A percentile compares a stretch with the other conserved stretches of the same genome.
Conservation (phyloP, 1,140 invertebrate genomes). For the Pseudobourletiella spinata region DNA sequence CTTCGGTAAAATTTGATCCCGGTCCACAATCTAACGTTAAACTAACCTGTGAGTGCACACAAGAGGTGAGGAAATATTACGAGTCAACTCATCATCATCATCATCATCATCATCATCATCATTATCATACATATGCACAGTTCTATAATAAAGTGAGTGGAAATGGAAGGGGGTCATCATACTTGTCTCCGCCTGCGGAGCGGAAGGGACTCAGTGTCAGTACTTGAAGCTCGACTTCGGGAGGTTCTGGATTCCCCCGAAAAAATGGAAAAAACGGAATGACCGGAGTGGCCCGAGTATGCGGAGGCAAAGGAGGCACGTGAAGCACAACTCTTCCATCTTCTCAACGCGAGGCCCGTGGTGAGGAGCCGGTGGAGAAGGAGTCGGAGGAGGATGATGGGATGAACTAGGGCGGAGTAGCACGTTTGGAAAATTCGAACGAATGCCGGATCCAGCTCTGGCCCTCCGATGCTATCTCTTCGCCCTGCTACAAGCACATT, state of each 20-base stretch:
- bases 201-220: slow-evolving; percentile 41
- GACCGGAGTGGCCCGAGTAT: slow-evolving; percentile 36
- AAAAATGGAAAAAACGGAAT: slow-evolving; percentile 35
- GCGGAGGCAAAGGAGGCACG: slow-evolving; percentile 41
- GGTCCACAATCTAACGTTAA: slow-evolving; percentile 41
- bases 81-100: too few relatives aligned
- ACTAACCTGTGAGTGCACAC: slow-evolving; percentile 41
- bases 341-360: slow-evolving; percentile 43
- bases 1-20: slow-evolving; percentile 26
- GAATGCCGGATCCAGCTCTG: slow-evolving; percentile 37
- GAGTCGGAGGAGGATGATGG: slow-evolving; percentile 51
- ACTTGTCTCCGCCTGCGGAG: slow-evolving; percentile 42
- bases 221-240: slow-evolving; percentile 41
- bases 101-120: too few relatives aligned
- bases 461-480: slow-evolving; percentile 34
- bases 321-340: slow-evolving; percentile 45
- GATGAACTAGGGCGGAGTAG: slow-evolving; percentile 50
- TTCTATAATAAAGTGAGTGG: too few relatives aligned
- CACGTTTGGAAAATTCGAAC: slow-evolving; percentile 43
- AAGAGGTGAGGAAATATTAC: too few relatives aligned
- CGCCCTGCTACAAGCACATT: slow-evolving; percentile 31
- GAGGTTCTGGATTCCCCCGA: slow-evolving; percentile 37
- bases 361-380: slow-evolving; percentile 51
- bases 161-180: too few relatives aligned
- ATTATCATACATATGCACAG: too few relatives aligned